Evolutionary conservation across 1,140 invertebrate species (phyloP), one percentile per base, ranked within the genome.

Genomic region (Leptinotarsa lineolata): DNA sequence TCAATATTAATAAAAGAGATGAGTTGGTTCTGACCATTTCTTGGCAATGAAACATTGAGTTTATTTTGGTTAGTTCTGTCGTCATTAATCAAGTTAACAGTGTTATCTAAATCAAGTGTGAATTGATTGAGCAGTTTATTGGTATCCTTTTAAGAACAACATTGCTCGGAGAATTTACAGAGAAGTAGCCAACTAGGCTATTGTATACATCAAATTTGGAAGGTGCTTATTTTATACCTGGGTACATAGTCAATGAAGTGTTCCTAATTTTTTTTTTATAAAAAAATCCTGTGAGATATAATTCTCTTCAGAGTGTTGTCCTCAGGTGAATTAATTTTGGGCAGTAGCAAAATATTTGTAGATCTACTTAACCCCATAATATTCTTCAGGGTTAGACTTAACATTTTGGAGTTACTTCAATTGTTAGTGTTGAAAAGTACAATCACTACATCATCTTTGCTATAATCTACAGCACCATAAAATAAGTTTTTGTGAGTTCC

Each of bases 161-260:
- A 39, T 39, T 39, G 48, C 15, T 16, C 15, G 12, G 48, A 54
- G 48, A 54, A 54, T 54, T n/a, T 54, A 54, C 48, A 54, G 16
- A 54, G n/a, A 54, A 54, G 48, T 54, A 54, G 48, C 48, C 48
- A 54, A 54, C 16, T 54, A 54, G 48, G 48, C 48, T 54, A 54
- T 54, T n/a, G 48, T 54, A 54, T 54, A 54, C 48, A 54, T n/a
- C 2, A 54, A 54, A 54, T 54, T 54, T 54, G 48, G 48, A 48
- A 48, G 46, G 46, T 48, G 46, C 1, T 12, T 48, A 48, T 48
- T 48, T 48, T 48, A 48, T 16, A 54, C 46, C 46, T 54, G 46
- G n/a, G 48, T n/a, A 54, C 13, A n/a, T 54, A 15, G 48, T 54
- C 48, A 54, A 54, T 54, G 48, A 54, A 54, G 13, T n/a, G 48